Conservation (phyloP, 2,797 vertebrate species). For the Rhynchonycteris naso region DNA sequence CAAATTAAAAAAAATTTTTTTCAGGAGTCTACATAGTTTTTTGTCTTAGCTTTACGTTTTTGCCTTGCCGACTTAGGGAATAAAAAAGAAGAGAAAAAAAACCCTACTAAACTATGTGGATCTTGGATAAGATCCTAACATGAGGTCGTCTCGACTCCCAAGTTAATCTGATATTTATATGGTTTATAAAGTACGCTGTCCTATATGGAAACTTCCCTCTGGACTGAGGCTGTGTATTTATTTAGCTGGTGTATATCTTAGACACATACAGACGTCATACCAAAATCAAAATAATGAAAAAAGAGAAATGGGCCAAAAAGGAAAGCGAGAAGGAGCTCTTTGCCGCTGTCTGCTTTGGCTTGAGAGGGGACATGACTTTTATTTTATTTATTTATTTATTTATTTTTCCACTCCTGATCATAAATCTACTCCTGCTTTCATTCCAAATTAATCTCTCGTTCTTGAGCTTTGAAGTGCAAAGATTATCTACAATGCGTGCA, state of each 20-base stretch:
- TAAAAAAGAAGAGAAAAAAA: background rate
- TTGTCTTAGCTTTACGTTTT: constrained; percentile 62
- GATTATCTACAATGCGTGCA: fast-evolving
- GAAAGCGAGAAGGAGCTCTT: background rate
- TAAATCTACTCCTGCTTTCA: background rate
- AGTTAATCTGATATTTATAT: constrained; percentile 68
- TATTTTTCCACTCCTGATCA: background rate
- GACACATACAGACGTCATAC: background rate
- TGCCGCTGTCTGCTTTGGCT: background rate
- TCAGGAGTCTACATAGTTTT: constrained; percentile 49
- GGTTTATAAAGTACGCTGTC: constrained; percentile 51
- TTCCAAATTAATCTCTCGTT: background rate
- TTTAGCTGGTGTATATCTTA: constrained; percentile 62
- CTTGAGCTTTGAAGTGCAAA: background rate
- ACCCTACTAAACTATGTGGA: background rate
- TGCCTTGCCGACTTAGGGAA: constrained; percentile 51
- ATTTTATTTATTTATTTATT: background rate
- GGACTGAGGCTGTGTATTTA: constrained; percentile 54
- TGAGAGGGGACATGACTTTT: background rate
- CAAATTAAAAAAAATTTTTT: constrained; percentile 61
- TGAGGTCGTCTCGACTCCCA: constrained; percentile 45
- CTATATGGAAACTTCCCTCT: constrained; percentile 57
- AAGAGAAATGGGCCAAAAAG: background rate
- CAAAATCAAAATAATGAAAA: constrained; percentile 66
- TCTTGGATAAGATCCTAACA: constrained; percentile 74